A percentile compares a stretch with the other conserved stretches of the same genome.
phyloP scores from a whole-genome alignment of 2,888 invertebrate species.

The Parelbella ahira region DNA sequence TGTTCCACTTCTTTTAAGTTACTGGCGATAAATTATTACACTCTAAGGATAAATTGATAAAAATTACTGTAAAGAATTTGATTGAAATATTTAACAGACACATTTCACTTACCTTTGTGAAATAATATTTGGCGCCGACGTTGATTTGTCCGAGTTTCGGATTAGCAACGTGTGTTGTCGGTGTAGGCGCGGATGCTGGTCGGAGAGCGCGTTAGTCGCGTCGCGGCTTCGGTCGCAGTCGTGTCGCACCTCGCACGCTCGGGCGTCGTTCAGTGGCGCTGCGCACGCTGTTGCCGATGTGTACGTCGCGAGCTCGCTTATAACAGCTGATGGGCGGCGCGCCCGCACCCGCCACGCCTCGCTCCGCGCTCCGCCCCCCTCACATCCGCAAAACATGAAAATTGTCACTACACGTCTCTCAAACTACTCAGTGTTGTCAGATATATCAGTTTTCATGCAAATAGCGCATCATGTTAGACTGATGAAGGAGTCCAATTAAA shows the following conservation, averaged over 20 bases:
- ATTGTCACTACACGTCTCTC: no score
- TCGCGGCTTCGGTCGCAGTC: conserved; percentile 34
- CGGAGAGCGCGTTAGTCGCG: conserved; percentile 25
- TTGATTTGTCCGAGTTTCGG: conserved; percentile 16
- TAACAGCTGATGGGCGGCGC: conserved; percentile 59
- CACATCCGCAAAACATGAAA: conserved; percentile 33
- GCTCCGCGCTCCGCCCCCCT: conserved; percentile 52
- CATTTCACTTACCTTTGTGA: conserved; percentile 10
- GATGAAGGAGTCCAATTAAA: no score
- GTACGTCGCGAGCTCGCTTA: conserved; percentile 54
- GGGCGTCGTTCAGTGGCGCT: conserved; percentile 48
- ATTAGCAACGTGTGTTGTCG: conserved; percentile 4
- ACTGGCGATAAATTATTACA: no score
- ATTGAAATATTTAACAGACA: no score
- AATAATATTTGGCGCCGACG: conserved; percentile 8
- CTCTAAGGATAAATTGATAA: no score
- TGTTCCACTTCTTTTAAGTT: no score
- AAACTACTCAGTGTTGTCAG: no score
- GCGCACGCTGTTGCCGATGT: conserved; percentile 40
- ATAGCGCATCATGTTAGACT: no score
- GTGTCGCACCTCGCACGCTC: conserved; percentile 37
- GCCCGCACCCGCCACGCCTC: conserved; percentile 56
- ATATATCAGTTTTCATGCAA: no score
- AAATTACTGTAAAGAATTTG: no score
- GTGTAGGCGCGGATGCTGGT: conserved; percentile 26